phyloP scores from a whole-genome alignment of 2,797 vertebrate genomes.

The Eurystomus glaucurus region DNA sequence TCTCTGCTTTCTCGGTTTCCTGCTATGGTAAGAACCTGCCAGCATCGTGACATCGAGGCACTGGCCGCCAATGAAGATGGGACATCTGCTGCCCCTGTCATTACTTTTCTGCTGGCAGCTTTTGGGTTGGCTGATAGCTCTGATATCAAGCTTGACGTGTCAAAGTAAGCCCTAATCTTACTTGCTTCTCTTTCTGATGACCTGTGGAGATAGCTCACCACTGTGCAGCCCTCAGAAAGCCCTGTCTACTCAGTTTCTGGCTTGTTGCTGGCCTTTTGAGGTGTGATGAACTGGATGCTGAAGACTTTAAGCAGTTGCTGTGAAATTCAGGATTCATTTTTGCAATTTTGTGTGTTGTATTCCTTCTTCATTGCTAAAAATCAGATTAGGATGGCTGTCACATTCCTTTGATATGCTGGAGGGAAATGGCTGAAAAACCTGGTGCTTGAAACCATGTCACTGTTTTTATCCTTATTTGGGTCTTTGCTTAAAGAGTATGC shows the following conservation, averaged over 20 bases:
- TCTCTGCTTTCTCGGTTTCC: neutral
- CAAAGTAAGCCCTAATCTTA: neutral
- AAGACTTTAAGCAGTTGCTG: neutral
- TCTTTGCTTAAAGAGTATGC: neutral
- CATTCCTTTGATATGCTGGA: neutral
- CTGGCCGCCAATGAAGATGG: neutral
- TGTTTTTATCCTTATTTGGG: neutral
- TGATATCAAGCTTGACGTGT: neutral
- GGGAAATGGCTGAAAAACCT: neutral
- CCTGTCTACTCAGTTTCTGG: neutral
- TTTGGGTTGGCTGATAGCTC: neutral
- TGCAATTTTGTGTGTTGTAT: neutral
- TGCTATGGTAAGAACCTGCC: accelerated
- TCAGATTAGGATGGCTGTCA: neutral
- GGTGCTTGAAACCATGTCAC: neutral
- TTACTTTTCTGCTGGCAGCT: neutral
- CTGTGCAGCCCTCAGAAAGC: neutral
- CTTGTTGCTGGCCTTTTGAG: neutral
- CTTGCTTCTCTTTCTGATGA: neutral
- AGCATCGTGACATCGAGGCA: neutral
- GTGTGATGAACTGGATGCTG: neutral
- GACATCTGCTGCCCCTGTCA: neutral
- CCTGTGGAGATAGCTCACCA: neutral
- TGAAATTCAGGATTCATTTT: neutral
- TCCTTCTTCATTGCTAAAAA: neutral